Evolutionary conservation across 2,888 invertebrate species (phyloP).

Genomic region (Parelbella ahira): DNA sequence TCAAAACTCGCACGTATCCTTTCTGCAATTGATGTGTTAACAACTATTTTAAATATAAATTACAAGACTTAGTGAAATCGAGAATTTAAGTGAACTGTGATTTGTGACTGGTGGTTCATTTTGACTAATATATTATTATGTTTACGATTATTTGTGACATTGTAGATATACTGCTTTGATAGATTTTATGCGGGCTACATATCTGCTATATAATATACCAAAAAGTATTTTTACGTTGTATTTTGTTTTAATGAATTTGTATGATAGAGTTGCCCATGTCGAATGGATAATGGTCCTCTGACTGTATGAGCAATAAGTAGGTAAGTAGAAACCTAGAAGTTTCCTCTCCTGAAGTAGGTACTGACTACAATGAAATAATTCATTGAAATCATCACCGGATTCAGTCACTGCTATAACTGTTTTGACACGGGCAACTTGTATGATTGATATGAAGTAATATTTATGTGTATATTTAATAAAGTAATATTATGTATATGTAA

Average conservation of each 20-base stretch:
- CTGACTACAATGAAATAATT: too few species aligned
- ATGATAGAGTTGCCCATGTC: slow-evolving; percentile 47
- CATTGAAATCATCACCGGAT: too few species aligned
- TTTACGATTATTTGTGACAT: slow-evolving; percentile 68
- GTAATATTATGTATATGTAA: slow-evolving; percentile 77
- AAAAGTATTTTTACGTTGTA: slow-evolving; percentile 80
- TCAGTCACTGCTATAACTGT: too few species aligned
- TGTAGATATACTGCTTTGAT: slow-evolving; percentile 72
- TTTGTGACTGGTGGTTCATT: slow-evolving; percentile 79
- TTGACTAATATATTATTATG: slow-evolving; percentile 63
- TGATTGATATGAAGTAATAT: slow-evolving; percentile 69
- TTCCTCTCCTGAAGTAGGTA: too few species aligned
- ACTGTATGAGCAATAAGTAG: too few species aligned
- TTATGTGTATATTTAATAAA: slow-evolving; percentile 72
- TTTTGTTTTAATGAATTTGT: slow-evolving; percentile 71
- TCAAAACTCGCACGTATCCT: slow-evolving; percentile 36
- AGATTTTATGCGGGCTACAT: slow-evolving; percentile 76
- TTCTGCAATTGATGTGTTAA: slow-evolving; percentile 53
- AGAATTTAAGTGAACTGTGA: slow-evolving; percentile 80
- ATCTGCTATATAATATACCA: slow-evolving; percentile 78
- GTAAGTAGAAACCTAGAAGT: too few species aligned
- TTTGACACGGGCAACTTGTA: slow-evolving; percentile 42
- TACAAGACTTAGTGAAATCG: slow-evolving; percentile 78
- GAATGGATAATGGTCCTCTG: too few species aligned
- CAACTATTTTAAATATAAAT: slow-evolving; percentile 55